These are phyloP conservation scores for Cosmia trapezina DNA, from an alignment of 2,888 invertebrate genomes.

Conservation along the genomic window DNA sequence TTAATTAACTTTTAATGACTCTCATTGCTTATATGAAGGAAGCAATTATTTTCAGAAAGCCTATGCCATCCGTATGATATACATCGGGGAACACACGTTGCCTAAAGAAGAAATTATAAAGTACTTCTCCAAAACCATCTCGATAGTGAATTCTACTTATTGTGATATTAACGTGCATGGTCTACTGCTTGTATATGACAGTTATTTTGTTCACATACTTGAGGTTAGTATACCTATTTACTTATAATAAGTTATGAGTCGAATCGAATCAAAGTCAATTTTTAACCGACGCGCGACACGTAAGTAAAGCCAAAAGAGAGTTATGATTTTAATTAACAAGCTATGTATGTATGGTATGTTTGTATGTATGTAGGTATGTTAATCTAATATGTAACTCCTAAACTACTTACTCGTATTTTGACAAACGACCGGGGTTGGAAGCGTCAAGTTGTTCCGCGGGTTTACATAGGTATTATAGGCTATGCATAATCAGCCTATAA, in stretches of 20 bases:
- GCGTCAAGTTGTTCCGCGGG: too few relatives aligned
- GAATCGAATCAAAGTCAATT: background rate
- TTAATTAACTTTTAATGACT: slow-evolving; percentile 16
- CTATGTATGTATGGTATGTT: too few relatives aligned
- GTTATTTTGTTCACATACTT: slow-evolving; percentile 88
- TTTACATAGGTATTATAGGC: too few relatives aligned
- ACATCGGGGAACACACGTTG: slow-evolving; percentile 84
- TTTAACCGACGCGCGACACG: too few relatives aligned
- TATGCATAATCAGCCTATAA: too few relatives aligned
- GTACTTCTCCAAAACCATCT: slow-evolving; percentile 76
- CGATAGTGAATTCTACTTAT: slow-evolving; percentile 81
- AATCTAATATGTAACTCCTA: too few relatives aligned
- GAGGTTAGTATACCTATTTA: slow-evolving; percentile 79
- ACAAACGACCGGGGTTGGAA: too few relatives aligned
- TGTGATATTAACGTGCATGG: slow-evolving; percentile 86
- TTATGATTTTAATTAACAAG: too few relatives aligned
- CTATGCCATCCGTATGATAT: slow-evolving; percentile 86
- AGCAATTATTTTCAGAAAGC: slow-evolving; percentile 81
- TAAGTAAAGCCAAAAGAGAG: too few relatives aligned
- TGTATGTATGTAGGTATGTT: too few relatives aligned
- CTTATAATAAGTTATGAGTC: background rate
- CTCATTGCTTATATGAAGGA: slow-evolving; percentile 35
- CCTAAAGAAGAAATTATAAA: slow-evolving; percentile 78
- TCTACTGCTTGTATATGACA: slow-evolving; percentile 86
- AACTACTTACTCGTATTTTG: too few relatives aligned